Base-by-base conservation (phyloP, 2,113 vertebrate genomes). In the Phodopus roborovskii region DNA sequence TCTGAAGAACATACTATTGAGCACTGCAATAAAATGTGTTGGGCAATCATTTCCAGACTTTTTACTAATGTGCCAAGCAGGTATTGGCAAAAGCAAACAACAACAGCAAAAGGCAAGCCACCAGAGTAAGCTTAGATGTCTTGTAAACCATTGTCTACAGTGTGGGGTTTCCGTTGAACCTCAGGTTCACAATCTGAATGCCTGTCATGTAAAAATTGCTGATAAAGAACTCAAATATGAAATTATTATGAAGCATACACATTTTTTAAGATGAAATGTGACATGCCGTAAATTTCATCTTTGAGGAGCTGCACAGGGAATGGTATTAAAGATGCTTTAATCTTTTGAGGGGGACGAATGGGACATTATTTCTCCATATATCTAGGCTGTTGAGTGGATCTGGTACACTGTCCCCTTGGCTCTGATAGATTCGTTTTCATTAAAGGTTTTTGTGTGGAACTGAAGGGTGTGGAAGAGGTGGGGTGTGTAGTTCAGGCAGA, bases 201-300 rank as follows among this genome's bases (percentile, higher is more conserved):
- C 86, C 71, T 94, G 70, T 66, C 85, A 13, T 53, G 70, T 95
- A 87, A 94, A 96, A 94, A 88, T 64, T 84, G 95, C 97, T 97
- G 97, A 97, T 92, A 91, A 96, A 96, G 97, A 91, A 92, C 94
- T 96, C 92, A 82, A 68, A 68, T 88, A 62, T 86, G 81, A 89
- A 96, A 95, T 96, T 92, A 95, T 95, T 96, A 97, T 97, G 96
- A 97, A 93, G 78, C 96, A 75, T 74, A 96, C 88, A 92, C 88
- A 94, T 94, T 97, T 97, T 97, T 96, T 56, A 97, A 97, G 94
- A 92, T 96, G 94, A 97, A 97, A 94, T 91, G 95, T 92, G 97
- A 95, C 92, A 42, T 81, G 94, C 94, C 13, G 0, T 97, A 97
- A 96, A 97, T 98, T 93, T 97, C 75, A 68, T 92, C 96, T 95